Percentiles rank a stretch among this genome's conserved stretches.
Evolutionary conservation across 1,140 invertebrate genomes (phyloP).

Genomic region (Drosophila sechellia): DNA sequence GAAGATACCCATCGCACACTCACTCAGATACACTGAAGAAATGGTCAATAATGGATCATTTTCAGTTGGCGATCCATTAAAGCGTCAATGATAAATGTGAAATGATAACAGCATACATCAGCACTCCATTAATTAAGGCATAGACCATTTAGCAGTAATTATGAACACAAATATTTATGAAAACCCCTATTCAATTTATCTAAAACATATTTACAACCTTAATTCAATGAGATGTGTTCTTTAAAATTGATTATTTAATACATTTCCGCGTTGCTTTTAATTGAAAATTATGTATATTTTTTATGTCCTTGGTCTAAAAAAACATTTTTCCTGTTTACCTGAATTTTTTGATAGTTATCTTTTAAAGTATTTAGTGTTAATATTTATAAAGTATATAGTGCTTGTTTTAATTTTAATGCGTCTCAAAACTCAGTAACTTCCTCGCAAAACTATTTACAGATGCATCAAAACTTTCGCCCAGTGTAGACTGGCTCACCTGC

Average conservation of each 20-base stretch:
- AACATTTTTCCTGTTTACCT: too few species aligned
- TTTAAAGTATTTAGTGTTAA: too few species aligned
- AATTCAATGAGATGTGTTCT: too few species aligned
- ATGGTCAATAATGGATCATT: conserved; percentile 41
- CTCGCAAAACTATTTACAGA: too few species aligned
- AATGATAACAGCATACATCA: conserved; percentile 12
- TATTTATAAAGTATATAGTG: too few species aligned
- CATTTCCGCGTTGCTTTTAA: too few species aligned
- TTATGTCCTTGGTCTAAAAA: too few species aligned
- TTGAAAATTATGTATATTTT: too few species aligned
- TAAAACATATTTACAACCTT: background rate
- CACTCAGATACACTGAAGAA: conserved; percentile 25
- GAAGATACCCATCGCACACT: conserved; percentile 32
- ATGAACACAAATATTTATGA: background rate
- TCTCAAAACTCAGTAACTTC: too few species aligned
- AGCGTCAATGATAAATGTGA: conserved; percentile 25
- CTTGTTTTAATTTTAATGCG: too few species aligned
- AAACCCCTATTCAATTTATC: background rate
- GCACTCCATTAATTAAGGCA: conserved; percentile 3
- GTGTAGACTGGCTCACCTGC: conserved; percentile 85
- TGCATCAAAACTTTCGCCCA: background rate
- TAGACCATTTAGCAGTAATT: conserved; percentile 4
- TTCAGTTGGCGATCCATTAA: conserved; percentile 39
- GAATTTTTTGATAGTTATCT: too few species aligned
- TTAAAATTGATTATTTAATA: background rate